Base-by-base conservation (phyloP, 2,113 vertebrate species). In the Microcebus ravelobensis region DNA sequence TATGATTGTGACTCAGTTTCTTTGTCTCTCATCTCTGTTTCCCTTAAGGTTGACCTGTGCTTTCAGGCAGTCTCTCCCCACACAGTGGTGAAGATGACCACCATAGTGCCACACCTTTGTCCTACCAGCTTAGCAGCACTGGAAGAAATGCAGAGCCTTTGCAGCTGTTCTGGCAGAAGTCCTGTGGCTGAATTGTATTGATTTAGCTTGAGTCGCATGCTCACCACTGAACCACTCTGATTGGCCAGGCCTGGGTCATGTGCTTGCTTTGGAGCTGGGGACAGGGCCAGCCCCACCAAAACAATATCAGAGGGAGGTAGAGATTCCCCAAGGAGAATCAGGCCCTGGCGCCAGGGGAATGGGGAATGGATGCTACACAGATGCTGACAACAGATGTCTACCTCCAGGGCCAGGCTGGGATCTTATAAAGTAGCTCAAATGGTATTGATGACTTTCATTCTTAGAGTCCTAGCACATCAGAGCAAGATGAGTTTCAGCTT, bases 311-410 rank as follows among this genome's bases (percentile, higher is more conserved):
- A 85, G 68, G 74, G 8, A 52, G 29, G 42, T 2, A 1, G 12
- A 77, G 34, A 11, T 5, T n/a, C 61, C 52, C 11, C n/a, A 36
- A 18, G 57, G 71, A 59, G 77, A 36, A 20, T 21, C 27, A 45
- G 79, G 4, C 6, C 61, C 14, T 1, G 0, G 52, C 80, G 52
- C 12, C 27, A 25, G 79, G 36, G 31, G 14, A 55, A 25, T 11
- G 13, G 52, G n/a, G 52, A 79, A 14, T 9, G 68, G 59, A 20
- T 25, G 8, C 27, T 52, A 23, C 63, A 52, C 17, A 81, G 45
- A 81, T 11, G 6, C 14, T 20, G 42, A 7, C 39, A 55, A n/a
- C 0, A 1, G 29, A 34, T 2, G 39, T 20, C 14, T 3, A 5
- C 13, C 3, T 5, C 50, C 27, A 57, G 74, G 83, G 9, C n/a